A percentile compares a stretch with the other conserved stretches of the same genome.
Conservation (phyloP, 2,113 vertebrate species). For the Phaethornis superciliosus region DNA sequence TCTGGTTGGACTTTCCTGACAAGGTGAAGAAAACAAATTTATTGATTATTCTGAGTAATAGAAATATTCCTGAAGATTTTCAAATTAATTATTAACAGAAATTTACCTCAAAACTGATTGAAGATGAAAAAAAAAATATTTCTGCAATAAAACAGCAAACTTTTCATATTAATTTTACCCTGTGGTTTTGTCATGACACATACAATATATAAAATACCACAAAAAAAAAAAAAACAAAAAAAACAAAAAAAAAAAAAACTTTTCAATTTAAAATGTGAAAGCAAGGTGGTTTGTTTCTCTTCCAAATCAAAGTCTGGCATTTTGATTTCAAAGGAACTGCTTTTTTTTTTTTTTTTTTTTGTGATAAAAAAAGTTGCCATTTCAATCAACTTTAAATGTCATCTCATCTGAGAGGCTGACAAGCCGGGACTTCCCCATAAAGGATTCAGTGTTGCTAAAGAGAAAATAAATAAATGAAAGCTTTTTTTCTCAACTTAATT, state of each 20-base stretch:
- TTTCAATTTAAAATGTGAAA: neutral
- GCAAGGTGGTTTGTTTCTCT: neutral
- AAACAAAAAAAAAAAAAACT: neutral
- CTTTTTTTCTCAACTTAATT: neutral
- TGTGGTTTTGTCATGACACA: neutral
- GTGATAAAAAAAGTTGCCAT: neutral
- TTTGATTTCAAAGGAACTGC: neutral
- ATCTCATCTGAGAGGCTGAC: neutral
- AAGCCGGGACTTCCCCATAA: neutral
- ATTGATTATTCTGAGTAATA: neutral
- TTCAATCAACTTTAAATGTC: neutral
- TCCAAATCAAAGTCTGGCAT: neutral
- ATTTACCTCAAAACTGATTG: neutral
- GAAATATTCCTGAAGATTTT: neutral
- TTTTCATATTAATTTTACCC: neutral
- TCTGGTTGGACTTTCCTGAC: neutral
- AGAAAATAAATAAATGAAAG: constrained; percentile 23
- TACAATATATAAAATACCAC: neutral
- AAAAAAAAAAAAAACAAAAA: neutral
- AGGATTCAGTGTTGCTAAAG: neutral
- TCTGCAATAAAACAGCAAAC: neutral
- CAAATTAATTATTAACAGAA: neutral
- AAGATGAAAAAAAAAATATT: neutral
- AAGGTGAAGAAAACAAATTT: neutral
- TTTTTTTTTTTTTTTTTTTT: neutral